A percentile compares a stretch with the other conserved stretches of the same genome.
Conservation (phyloP, 2,888 invertebrate species). For the Cerceris rybyensis region DNA sequence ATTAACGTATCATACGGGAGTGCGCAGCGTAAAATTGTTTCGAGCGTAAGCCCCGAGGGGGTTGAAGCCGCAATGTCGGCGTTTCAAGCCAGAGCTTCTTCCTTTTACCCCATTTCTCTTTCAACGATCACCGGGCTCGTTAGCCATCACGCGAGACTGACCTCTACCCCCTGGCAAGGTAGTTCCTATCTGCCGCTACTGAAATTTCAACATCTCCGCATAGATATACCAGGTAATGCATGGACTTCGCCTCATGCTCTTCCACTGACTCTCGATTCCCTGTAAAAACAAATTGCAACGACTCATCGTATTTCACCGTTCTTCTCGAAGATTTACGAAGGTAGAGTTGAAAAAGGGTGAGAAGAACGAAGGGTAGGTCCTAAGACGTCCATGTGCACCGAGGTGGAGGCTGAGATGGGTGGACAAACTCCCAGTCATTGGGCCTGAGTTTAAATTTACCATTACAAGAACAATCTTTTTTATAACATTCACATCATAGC, state of each 20-base stretch:
- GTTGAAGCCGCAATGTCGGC: slow-evolving; percentile 42
- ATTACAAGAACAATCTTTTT: no score
- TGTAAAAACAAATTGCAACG: slow-evolving; percentile 71
- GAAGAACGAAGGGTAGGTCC: not conserved
- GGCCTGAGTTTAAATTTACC: no score
- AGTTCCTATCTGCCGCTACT: slow-evolving; percentile 47
- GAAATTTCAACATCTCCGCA: slow-evolving; percentile 61
- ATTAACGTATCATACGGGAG: slow-evolving; percentile 14
- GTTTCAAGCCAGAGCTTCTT: slow-evolving; percentile 49
- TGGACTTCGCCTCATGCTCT: slow-evolving; percentile 25
- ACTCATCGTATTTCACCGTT: slow-evolving; percentile 57
- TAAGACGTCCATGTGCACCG: no score
- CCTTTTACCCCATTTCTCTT: slow-evolving; percentile 48
- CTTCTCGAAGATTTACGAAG: slow-evolving; percentile 63
- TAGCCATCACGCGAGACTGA: slow-evolving; percentile 69
- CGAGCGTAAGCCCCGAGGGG: slow-evolving; percentile 60
- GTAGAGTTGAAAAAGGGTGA: not conserved
- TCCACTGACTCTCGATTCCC: slow-evolving; percentile 52
- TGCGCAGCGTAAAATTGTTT: slow-evolving; percentile 67
- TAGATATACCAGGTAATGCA: slow-evolving; percentile 68
- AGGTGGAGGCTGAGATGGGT: no score
- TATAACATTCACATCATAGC: no score
- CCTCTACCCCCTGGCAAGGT: slow-evolving; percentile 52
- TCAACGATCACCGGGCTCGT: slow-evolving; percentile 64
- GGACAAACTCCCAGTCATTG: no score